Conservation (phyloP, 2,888 invertebrate species). For the Rhorus exstirpatorius region DNA sequence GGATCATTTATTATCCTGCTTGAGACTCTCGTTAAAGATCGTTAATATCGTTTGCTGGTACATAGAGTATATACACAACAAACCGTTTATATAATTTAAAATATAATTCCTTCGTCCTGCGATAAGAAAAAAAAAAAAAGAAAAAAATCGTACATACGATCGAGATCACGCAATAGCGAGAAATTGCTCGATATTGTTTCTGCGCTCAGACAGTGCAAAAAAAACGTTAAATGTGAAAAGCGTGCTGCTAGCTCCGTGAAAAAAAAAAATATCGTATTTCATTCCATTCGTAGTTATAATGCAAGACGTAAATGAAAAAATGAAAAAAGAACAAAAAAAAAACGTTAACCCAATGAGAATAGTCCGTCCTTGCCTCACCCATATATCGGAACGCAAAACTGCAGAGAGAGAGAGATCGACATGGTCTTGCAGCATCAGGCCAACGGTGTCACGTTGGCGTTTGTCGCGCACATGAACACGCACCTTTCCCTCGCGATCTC, state of each 20-base stretch:
- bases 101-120: constrained; percentile 12
- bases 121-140: background rate
- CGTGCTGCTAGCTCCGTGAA: background rate
- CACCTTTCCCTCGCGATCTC: constrained; percentile 65
- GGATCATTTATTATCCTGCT: constrained; percentile 48
- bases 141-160: background rate
- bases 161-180: no score
- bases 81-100: constrained; percentile 58
- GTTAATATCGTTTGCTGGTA: constrained; percentile 28
- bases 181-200: background rate
- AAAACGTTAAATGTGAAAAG: constrained; percentile 1
- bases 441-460: constrained; percentile 44
- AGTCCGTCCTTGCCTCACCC: constrained; percentile 64
- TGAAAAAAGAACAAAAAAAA: constrained; percentile 22
- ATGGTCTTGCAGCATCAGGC: constrained; percentile 39
- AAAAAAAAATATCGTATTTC: constrained; percentile 23
- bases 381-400: constrained; percentile 44
- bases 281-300: constrained; percentile 12
- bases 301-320: constrained; percentile 21
- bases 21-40: constrained; percentile 52
- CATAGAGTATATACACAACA: constrained; percentile 26
- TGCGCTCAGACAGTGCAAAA: background rate
- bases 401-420: constrained; percentile 31
- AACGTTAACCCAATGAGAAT: constrained; percentile 32
- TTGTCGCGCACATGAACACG: constrained; percentile 45